phyloP scores from a whole-genome alignment of 2,113 vertebrate species.

The Chionis minor region DNA sequence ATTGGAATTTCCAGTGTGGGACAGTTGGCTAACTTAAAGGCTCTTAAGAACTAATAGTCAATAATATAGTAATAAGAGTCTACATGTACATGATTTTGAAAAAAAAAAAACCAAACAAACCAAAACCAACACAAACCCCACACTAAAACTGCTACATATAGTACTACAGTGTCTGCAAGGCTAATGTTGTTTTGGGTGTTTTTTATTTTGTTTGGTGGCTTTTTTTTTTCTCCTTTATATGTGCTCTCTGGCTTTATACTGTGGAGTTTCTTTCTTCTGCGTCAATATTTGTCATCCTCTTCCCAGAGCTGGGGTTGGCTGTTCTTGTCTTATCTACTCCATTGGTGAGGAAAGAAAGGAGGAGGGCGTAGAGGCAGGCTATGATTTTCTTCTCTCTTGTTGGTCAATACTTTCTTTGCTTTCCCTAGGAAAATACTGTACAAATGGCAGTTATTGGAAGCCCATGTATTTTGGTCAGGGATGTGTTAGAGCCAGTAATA shows the following conservation, averaged over 20 bases:
- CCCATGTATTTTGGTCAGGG: background rate
- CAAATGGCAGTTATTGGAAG: background rate
- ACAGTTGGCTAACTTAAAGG: background rate
- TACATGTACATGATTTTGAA: background rate
- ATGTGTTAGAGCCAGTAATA: background rate
- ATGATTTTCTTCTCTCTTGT: background rate
- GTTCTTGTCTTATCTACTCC: background rate
- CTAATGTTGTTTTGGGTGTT: background rate
- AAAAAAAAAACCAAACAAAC: too few species aligned
- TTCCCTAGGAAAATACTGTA: background rate
- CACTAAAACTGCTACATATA: background rate
- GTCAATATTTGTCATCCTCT: background rate
- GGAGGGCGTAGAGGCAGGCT: background rate
- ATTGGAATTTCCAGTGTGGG: background rate
- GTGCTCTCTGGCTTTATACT: background rate
- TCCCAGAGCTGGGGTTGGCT: background rate
- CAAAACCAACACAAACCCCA: too few species aligned
- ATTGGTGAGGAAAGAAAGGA: background rate
- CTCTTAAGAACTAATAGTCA: background rate
- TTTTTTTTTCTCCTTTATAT: background rate
- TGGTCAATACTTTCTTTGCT: background rate
- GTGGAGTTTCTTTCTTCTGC: background rate
- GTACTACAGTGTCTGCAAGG: background rate
- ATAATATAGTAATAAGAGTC: background rate
- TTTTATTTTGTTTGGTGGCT: background rate